Percentiles rank a stretch among this genome's conserved stretches.
Evolutionary conservation across 1,140 invertebrate species (phyloP).

Genomic region (Mycetomoellerius zeteki): DNA sequence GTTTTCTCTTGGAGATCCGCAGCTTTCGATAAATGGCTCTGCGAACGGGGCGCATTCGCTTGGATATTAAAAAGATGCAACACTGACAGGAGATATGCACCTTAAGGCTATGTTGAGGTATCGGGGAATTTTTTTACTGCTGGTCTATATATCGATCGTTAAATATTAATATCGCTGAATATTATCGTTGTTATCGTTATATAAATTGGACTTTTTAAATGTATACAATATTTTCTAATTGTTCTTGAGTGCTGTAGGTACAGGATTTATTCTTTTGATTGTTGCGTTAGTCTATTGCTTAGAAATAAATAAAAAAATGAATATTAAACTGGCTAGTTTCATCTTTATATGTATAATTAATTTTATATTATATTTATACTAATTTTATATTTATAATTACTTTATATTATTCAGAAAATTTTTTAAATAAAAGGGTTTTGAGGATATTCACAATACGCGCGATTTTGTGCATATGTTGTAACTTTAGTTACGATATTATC

Average conservation of each 20-base stretch:
- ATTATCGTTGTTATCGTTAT: too few relatives aligned
- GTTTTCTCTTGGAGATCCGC: conserved; percentile 59
- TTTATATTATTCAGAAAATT: neutral
- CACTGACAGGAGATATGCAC: conserved; percentile 45
- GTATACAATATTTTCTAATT: neutral
- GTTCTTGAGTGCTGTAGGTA: neutral
- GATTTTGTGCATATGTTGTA: neutral
- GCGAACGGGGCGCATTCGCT: conserved; percentile 56
- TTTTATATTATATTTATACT: too few relatives aligned
- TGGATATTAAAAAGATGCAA: conserved; percentile 58
- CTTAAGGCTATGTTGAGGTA: conserved; percentile 31
- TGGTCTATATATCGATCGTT: conserved; percentile 12
- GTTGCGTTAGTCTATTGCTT: neutral
- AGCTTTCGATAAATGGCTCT: conserved; percentile 61
- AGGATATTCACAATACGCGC: neutral
- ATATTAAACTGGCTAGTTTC: neutral
- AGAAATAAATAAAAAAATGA: neutral
- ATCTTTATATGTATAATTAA: too few relatives aligned
- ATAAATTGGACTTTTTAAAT: neutral
- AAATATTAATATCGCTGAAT: conserved; percentile 26
- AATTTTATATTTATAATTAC: too few relatives aligned
- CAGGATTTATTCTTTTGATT: neutral
- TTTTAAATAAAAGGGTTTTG: neutral
- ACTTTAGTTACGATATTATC: neutral
- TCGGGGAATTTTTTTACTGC: conserved; percentile 9